Conservation (phyloP, 2,113 vertebrate genomes). For the Girardinichthys multiradiatus region DNA sequence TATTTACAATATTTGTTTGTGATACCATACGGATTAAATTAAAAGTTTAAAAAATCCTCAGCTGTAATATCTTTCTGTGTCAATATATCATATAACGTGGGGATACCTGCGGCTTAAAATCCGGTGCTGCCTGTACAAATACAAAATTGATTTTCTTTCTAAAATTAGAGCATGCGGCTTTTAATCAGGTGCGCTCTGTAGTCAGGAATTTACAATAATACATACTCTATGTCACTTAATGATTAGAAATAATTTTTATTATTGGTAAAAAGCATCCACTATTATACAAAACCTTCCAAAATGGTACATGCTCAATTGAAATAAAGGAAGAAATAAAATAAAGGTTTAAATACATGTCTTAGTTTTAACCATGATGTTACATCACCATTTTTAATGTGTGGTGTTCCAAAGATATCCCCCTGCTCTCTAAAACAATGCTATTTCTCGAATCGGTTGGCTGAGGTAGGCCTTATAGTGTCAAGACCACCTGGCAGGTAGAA, state of each 20-base stretch:
- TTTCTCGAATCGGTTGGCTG: constrained; percentile 29
- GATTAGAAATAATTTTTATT: not conserved
- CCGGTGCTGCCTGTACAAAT: too few relatives aligned
- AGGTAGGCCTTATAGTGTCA: constrained; percentile 45
- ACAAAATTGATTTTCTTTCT: too few relatives aligned
- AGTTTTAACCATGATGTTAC: not conserved
- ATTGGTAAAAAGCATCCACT: not conserved
- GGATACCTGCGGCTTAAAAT: too few relatives aligned
- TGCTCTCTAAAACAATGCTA: constrained; percentile 31
- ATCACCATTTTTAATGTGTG: constrained; percentile 1
- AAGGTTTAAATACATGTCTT: not conserved
- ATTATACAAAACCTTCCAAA: not conserved
- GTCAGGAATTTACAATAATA: too few relatives aligned
- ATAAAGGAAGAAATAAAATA: not conserved
- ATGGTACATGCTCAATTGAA: not conserved
- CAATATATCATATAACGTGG: too few relatives aligned
- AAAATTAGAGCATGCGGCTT: too few relatives aligned
- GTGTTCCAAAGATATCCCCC: not conserved
- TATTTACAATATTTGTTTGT: too few relatives aligned
- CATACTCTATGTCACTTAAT: not conserved
- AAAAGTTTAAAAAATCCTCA: too few relatives aligned
- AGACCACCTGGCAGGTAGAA: constrained; percentile 59
- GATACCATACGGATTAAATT: too few relatives aligned
- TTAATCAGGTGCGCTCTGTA: too few relatives aligned
- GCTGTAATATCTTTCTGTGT: too few relatives aligned